Base-by-base conservation (phyloP, 2,888 invertebrate genomes). In the Orchestes rusci region DNA sequence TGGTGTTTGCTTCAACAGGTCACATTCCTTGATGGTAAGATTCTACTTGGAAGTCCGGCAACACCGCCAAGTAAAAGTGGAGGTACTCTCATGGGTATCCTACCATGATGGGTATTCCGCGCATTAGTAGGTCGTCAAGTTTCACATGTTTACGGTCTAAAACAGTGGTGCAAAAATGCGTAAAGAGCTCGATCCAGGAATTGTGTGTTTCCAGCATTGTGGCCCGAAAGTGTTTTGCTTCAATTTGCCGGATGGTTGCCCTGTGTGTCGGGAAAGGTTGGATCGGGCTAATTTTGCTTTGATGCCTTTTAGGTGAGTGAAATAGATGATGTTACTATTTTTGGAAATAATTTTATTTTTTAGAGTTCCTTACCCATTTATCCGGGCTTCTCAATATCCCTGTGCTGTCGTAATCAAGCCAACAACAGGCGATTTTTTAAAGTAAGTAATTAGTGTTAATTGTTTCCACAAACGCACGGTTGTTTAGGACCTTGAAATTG, bases 171-270 rank as follows among this genome's bases (percentile, higher is more conserved):
- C 23, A 23, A 43, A 32, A 13, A 49, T 45, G 45, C 45, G 31
- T 17, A 45, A 51, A 39, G 51, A 43, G 46, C 78, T 78, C 75
- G 84, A 86, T 74, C 83, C 84, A 59, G 84, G 85, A 60, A 84
- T 92, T 65, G 76, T 90, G 66, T 92, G 92, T 73, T 89, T 90
- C 70, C 86, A 89, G 73, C 93, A 93, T 70, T 92, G 92, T 68
- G 79, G 77, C 45, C 76, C 82, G 52, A 81, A 83, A 71, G 79
- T 91, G 56, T 89, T 91, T 71, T 90, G 89, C 65, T 83, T 85
- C 60, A 70, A 73, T 55, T 73, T 92, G 61, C 90, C 90, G 35
- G 75, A 77, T 60, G 68, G 70, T 54, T 93, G 92, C 65, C 90
- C 90, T 43, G 74, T 82, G 56, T 93, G 93, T 69, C 72, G 75